phyloP scores from a whole-genome alignment of 2,888 invertebrate species.

The Eristalinus sepulchralis region DNA sequence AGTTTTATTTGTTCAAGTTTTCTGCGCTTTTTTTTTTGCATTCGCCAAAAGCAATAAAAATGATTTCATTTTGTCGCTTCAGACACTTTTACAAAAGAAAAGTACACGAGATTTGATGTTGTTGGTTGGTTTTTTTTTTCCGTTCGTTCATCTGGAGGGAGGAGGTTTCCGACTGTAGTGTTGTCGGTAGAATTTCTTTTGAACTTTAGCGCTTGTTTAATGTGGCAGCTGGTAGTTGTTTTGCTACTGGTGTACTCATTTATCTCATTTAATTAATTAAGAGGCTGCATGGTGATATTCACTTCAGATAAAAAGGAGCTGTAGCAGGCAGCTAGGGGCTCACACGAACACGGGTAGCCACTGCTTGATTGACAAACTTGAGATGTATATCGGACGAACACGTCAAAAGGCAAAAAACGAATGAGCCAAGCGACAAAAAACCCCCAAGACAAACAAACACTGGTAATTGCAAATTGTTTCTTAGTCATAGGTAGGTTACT shows the following conservation, averaged over 20 bases:
- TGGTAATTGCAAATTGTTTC: conserved; percentile 60
- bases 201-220: conserved; percentile 56
- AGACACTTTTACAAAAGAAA: conserved; percentile 52
- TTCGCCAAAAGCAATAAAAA: conserved; percentile 56
- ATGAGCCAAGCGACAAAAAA: background rate
- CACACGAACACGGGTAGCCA: conserved; percentile 49
- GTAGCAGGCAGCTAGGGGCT: conserved; percentile 7
- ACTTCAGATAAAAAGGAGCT: conserved; percentile 52
- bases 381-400: conserved; percentile 63
- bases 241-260: conserved; percentile 59
- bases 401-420: conserved; percentile 29
- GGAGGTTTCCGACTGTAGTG: conserved; percentile 44
- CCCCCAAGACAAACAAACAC: conserved; percentile 32
- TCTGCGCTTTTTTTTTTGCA: background rate
- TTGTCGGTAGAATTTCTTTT: conserved; percentile 65
- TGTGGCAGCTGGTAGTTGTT: conserved; percentile 31
- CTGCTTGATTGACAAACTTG: conserved; percentile 68
- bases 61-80: conserved; percentile 66
- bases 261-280: conserved; percentile 71
- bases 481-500: conserved; percentile 5
- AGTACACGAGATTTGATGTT: conserved; percentile 38
- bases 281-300: conserved; percentile 65
- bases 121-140: conserved; percentile 3
- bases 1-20: conserved; percentile 12
- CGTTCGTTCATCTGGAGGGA: conserved; percentile 9